A percentile compares a stretch with the other conserved stretches of the same genome.
These are phyloP conservation scores for Halyomorpha halys DNA, from an alignment of 1,140 invertebrate species.

Conservation along the genomic window DNA sequence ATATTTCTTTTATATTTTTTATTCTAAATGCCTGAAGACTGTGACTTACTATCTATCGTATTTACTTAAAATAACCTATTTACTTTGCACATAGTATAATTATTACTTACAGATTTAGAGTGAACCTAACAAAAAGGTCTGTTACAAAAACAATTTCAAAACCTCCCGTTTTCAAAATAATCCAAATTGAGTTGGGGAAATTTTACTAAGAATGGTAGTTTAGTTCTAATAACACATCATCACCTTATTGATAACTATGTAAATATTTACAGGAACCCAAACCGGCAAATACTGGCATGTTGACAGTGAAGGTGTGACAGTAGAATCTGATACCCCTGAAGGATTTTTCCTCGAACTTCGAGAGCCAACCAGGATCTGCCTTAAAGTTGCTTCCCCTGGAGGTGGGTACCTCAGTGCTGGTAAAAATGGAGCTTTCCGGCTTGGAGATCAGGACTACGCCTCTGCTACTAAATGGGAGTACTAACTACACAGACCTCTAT, in stretches of 20 bases:
- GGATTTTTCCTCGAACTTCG: constrained; percentile 86
- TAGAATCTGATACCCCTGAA: constrained; percentile 74
- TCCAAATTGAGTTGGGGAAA: too few species aligned
- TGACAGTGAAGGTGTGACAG: constrained; percentile 73
- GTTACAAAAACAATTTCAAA: too few species aligned
- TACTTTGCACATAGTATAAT: too few species aligned
- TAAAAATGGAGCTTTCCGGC: constrained; percentile 86
- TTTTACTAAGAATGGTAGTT: too few species aligned
- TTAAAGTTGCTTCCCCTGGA: constrained; percentile 58
- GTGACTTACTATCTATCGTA: too few species aligned
- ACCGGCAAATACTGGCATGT: constrained; percentile 91
- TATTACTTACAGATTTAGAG: too few species aligned
- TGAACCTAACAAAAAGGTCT: too few species aligned
- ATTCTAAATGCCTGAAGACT: too few species aligned
- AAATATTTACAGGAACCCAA: constrained; percentile 50
- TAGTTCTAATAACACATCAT: background rate
- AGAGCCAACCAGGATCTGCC: constrained; percentile 82
- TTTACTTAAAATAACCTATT: too few species aligned
- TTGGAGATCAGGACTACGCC: constrained; percentile 65
- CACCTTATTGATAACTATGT: background rate
- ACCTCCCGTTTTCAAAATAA: too few species aligned
- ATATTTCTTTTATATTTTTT: too few species aligned
- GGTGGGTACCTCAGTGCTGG: constrained; percentile 80
- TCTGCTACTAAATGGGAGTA: constrained; percentile 89
- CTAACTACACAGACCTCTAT: constrained; percentile 42